These are phyloP conservation scores for Melozone crissalis DNA, from an alignment of 2,113 vertebrate species.

Conservation along the genomic window DNA sequence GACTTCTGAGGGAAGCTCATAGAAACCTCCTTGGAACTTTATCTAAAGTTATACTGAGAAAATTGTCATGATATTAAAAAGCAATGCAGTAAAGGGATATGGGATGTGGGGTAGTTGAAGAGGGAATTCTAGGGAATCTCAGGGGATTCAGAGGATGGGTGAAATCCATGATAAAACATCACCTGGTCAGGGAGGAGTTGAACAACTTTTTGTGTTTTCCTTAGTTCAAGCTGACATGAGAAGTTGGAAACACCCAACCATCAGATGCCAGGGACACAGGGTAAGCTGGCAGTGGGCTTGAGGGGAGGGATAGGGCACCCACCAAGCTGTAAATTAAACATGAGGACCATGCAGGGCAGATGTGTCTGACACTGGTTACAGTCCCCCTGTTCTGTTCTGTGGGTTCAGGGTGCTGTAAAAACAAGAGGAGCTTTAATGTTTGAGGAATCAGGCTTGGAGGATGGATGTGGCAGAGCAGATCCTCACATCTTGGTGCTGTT, in stretches of 20 bases:
- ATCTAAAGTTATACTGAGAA: neutral
- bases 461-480: neutral
- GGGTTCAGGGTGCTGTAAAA: neutral
- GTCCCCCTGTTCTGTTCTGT: neutral
- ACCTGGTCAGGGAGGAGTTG: conserved; percentile 57
- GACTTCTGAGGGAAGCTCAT: neutral
- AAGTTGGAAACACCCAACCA: conserved; percentile 67
- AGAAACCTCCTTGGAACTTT: neutral
- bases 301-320: conserved; percentile 59
- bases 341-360: neutral
- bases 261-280: conserved; percentile 66
- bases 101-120: neutral
- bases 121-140: neutral
- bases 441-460: neutral
- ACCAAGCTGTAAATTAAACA: neutral
- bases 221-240: conserved; percentile 69
- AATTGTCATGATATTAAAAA: neutral
- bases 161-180: neutral
- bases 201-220: conserved; percentile 69
- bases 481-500: neutral
- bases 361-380: neutral
- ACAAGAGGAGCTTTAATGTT: neutral
- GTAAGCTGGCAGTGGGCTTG: conserved; percentile 65
- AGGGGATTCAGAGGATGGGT: neutral
- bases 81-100: neutral